phyloP scores from a whole-genome alignment of 2,113 vertebrate species.

The Butastur rufipennis region DNA sequence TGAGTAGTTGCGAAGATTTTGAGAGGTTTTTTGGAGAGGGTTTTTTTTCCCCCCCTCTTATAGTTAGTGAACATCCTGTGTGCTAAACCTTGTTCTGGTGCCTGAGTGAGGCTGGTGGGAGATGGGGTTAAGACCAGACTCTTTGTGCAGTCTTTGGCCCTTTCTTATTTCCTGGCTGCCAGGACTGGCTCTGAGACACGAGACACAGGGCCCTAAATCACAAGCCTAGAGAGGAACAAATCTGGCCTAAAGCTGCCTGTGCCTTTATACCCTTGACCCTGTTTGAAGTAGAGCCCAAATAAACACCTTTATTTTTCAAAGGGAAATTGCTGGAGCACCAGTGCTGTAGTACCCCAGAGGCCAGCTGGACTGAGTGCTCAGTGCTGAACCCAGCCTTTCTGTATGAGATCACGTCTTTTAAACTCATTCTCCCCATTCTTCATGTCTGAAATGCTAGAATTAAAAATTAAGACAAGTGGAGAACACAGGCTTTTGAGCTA shows the following conservation, averaged over 20 bases:
- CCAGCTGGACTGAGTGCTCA: not conserved
- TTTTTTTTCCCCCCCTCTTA: not conserved
- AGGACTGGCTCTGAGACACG: not conserved
- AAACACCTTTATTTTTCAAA: not conserved
- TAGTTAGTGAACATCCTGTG: not conserved
- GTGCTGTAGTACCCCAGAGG: not conserved
- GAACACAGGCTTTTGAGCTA: not conserved
- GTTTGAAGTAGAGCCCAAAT: not conserved
- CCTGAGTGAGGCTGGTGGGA: not conserved
- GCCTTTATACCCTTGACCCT: not conserved
- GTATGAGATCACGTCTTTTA: not conserved
- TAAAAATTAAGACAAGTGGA: not conserved
- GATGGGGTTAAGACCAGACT: not conserved
- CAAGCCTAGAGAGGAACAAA: not conserved
- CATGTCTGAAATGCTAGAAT: not conserved
- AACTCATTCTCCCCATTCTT: not conserved
- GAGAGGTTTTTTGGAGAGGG: not conserved
- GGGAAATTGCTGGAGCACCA: not conserved
- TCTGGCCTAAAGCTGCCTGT: not conserved
- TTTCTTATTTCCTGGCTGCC: not conserved
- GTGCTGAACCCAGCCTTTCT: not conserved
- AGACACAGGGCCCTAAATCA: not conserved
- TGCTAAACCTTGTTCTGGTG: not conserved
- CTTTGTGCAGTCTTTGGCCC: not conserved
- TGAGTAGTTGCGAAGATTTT: not conserved